Base-by-base conservation (phyloP, 2,888 invertebrate species). In the Ichneumoninae sp. region DNA sequence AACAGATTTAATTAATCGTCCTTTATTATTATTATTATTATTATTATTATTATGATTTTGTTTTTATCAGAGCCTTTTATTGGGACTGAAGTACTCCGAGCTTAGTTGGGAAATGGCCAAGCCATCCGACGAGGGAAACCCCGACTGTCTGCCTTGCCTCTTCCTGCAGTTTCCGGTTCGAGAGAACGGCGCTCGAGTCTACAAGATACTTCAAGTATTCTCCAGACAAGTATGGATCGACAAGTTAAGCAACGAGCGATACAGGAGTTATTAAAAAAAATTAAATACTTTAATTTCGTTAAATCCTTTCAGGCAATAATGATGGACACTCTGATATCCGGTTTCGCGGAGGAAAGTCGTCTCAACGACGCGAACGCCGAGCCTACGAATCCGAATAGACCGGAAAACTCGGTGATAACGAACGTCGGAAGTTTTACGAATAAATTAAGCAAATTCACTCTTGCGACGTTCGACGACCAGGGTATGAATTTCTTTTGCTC, bases 31-130 rank as follows among this genome's bases (percentile, higher is more conserved):
- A 10, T 1, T n/a, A n/a, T n/a, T n/a, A n/a, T n/a, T n/a, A n/a
- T n/a, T n/a, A n/a, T n/a, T 5, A 40, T 10, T 8, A 40, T 40
- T 0, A 33, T 33, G 5, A 7, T 33, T 6, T 5, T 6, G 8
- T 44, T 33, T 73, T 8, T 73, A 78, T 33, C 93, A 98, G 98
- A 97, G 97, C 85, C 95, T 98, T 66, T 94, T 98, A 54, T 94
- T 98, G 70, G 98, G 98, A 33, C 95, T 98, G 69, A 96, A 97
- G 66, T 98, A 97, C 91, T 97, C 98, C 90, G 98, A 98, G 91
- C 94, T 99, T 87, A 98, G 97, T 19, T 99, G 98, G 98, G 98
- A 98, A 93, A 97, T 97, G 93, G 98, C 98, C 0, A 96, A 98
- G 90, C 97, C 98, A 0, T 97, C 97, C 0, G 97, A 97, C 91